These are phyloP conservation scores for Lates japonicus DNA, from an alignment of 2,797 vertebrate species.

Conservation along the genomic window DNA sequence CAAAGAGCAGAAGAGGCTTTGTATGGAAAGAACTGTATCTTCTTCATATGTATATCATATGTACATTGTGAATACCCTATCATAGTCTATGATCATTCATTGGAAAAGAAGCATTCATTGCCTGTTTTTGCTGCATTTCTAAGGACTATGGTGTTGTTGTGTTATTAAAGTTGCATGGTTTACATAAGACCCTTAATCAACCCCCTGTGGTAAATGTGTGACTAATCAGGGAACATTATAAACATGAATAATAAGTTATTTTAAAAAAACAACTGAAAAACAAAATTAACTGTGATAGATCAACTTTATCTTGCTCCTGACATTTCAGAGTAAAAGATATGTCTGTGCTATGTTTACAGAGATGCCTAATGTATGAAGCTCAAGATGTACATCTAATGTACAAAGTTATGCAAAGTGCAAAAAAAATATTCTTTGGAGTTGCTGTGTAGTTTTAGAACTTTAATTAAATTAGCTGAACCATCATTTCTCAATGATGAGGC, in stretches of 20 bases:
- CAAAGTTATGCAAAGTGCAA: neutral
- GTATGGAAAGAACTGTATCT: neutral
- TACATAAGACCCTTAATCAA: constrained; percentile 7
- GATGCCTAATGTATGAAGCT: neutral
- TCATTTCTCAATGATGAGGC: too few species aligned
- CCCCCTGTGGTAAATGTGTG: constrained; percentile 12
- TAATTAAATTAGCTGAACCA: neutral
- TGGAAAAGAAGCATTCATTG: neutral
- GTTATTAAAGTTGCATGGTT: neutral
- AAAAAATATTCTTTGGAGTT: too few species aligned
- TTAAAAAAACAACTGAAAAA: neutral
- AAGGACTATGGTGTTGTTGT: neutral
- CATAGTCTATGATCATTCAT: neutral
- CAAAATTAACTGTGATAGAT: neutral
- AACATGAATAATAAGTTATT: constrained; percentile 11
- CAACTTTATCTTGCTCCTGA: neutral
- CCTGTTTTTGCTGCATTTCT: neutral
- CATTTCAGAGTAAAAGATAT: neutral
- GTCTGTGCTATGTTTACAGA: neutral
- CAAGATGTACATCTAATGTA: neutral
- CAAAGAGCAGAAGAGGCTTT: constrained; percentile 12
- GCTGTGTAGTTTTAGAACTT: neutral
- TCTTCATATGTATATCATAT: neutral
- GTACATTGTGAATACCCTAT: neutral
- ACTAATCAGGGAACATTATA: constrained; percentile 20